These are phyloP conservation scores for Pimpla rufipes DNA, from an alignment of 2,888 invertebrate species.

Conservation along the genomic window DNA sequence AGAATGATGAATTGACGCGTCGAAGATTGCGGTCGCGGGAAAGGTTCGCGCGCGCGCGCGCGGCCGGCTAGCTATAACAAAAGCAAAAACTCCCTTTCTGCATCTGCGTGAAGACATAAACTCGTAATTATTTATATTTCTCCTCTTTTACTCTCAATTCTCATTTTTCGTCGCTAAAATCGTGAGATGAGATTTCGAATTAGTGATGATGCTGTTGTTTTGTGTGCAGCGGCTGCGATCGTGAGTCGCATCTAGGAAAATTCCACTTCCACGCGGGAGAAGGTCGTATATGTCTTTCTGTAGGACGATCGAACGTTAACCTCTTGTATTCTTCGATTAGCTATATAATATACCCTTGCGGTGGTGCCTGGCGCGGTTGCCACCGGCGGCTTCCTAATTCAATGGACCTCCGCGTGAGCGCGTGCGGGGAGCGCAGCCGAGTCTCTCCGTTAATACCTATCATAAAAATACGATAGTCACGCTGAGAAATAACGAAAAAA, in stretches of 20 bases:
- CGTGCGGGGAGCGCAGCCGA: no score
- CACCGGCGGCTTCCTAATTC: slow-evolving; percentile 12
- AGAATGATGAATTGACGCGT: slow-evolving; percentile 56
- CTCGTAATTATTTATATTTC: not conserved
- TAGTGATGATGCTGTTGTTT: not conserved
- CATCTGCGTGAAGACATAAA: not conserved
- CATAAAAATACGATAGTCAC: slow-evolving; percentile 31
- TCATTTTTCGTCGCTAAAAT: not conserved
- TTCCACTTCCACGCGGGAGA: not conserved
- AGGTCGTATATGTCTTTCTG: slow-evolving; percentile 21
- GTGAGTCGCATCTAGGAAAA: no score
- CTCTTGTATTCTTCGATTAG: slow-evolving; percentile 42
- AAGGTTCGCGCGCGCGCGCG: no score
- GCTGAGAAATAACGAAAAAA: slow-evolving; percentile 31
- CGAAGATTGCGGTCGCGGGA: slow-evolving; percentile 49
- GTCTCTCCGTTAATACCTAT: not conserved
- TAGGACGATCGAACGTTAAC: slow-evolving; percentile 69
- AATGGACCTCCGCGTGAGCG: slow-evolving; percentile 6
- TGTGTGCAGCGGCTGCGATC: no score
- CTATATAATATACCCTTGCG: slow-evolving; percentile 25
- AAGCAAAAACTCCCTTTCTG: not conserved
- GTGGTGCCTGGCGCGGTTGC: slow-evolving; percentile 11
- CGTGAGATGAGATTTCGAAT: not conserved
- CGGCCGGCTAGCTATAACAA: slow-evolving; percentile 37
- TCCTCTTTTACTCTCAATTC: not conserved